Evolutionary conservation across 2,888 invertebrate species (phyloP), one percentile per base, ranked within the genome.

Genomic region (Monoplex corrugatus): DNA sequence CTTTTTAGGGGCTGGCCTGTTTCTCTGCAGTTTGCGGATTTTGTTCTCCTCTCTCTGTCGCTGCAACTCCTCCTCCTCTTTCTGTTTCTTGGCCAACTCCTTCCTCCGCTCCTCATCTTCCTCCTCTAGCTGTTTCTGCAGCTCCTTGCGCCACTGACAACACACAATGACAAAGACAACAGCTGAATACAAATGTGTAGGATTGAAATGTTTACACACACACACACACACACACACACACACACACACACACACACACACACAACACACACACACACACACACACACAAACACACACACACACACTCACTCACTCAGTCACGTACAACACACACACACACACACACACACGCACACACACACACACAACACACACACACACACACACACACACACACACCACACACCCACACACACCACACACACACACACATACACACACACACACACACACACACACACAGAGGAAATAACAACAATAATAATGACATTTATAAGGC

Each of bases 111-210:
- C 94, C 63, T 91, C 91, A 87, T 95, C 94, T 68, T 95, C 95
- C 50, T 93, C 94, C 80, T 94, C 94, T 89, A 95, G 90, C 57
- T 93, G 90, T 57, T 91, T 84, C 87, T 95, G 95, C 28, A 95
- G 91, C 63, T 95, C 95, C 91, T 95, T 95, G 28, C 95, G 91
- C 95, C 95, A 95, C 95, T 95, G 92, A 38, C 91, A 91, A 86
- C 82, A 87, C 72, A 85, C 88, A 84, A 86, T 63, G 75, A 19
- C 35, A n/a, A 10, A 72, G n/a, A 72, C 72, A 72, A n/a, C 72
- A 72, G 72, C 72, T 57, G n/a, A n/a, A n/a, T n/a, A n/a, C n/a
- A n/a, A n/a, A n/a, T n/a, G n/a, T n/a, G n/a, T n/a, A 50, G 50
- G 13, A 50, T 19, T 50, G 50, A 50, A 19, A 50, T 23, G 16